A percentile compares a stretch with the other conserved stretches of the same genome.
Evolutionary conservation across 2,888 invertebrate species (phyloP).

Genomic region (Pheosia gnoma): DNA sequence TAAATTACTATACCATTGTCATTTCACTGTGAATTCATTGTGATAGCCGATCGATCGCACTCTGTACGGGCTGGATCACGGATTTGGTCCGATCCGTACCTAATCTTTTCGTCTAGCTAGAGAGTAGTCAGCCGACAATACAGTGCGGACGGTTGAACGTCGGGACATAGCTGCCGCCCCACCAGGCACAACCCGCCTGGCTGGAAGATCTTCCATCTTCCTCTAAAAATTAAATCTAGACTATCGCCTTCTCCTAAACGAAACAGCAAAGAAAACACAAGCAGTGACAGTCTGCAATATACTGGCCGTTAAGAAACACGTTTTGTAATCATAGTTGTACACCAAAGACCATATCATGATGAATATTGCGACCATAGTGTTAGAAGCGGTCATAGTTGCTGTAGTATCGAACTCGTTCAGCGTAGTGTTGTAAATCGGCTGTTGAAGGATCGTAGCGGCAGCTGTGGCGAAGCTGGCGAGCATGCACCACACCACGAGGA

Average conservation of each 20-base stretch:
- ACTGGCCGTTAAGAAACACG: conserved; percentile 71
- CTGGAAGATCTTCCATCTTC: no score
- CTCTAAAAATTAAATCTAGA: not conserved
- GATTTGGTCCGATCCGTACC: no score
- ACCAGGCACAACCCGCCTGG: no score
- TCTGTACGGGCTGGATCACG: no score
- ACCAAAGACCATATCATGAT: conserved; percentile 67
- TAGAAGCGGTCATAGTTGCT: conserved; percentile 73
- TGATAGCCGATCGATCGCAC: no score
- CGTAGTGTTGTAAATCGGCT: conserved; percentile 71
- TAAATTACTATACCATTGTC: no score
- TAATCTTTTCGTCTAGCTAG: no score
- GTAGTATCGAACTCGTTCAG: conserved; percentile 77
- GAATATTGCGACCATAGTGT: conserved; percentile 64
- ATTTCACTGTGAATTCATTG: no score
- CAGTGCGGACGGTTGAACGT: no score
- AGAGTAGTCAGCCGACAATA: no score
- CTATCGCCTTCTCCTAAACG: conserved; percentile 68
- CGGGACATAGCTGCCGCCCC: no score
- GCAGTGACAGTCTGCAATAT: conserved; percentile 65
- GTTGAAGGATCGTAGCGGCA: conserved; percentile 67
- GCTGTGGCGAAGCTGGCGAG: conserved; percentile 71
- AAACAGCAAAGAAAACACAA: conserved; percentile 62
- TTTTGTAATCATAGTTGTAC: conserved; percentile 67
- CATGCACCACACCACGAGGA: conserved; percentile 75